These are phyloP conservation scores for Ephydatia muelleri DNA, from an alignment of 37 sponge, comb jelly and placozoan species.

Conservation along the genomic window DNA sequence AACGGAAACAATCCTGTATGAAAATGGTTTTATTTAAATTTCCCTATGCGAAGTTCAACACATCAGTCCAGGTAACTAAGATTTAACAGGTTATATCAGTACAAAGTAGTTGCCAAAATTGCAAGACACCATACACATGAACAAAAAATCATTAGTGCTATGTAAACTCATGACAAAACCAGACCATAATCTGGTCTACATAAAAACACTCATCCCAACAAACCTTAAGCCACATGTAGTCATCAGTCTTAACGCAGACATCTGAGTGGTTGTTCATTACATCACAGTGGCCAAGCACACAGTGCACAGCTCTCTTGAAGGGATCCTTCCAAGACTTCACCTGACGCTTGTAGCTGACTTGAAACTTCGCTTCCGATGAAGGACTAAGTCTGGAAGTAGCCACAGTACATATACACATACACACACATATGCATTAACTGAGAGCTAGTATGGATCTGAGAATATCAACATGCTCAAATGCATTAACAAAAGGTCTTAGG, in stretches of 20 bases:
- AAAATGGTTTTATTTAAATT: no score
- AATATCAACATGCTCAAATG: no score
- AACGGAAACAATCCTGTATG: no score
- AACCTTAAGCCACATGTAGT: constrained; percentile 98
- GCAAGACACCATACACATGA: not conserved
- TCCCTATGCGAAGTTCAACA: no score
- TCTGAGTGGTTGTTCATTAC: constrained; percentile 80
- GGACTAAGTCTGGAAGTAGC: constrained; percentile 40
- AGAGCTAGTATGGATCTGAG: no score
- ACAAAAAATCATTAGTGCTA: not conserved
- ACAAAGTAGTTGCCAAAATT: not conserved
- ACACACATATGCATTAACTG: not conserved
- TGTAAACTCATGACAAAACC: not conserved
- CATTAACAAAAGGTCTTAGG: no score
- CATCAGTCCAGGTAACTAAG: no score
- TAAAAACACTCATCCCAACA: no score
- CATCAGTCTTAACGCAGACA: constrained; percentile 89
- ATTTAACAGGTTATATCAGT: not conserved
- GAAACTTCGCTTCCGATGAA: constrained; percentile 53
- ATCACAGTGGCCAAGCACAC: constrained; percentile 91
- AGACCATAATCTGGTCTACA: not conserved
- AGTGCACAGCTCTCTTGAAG: constrained; percentile 87
- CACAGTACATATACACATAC: not conserved
- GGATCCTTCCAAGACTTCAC: constrained; percentile 78
- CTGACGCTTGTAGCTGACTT: constrained; percentile 60